A percentile compares a stretch with the other conserved stretches of the same genome.
These are phyloP conservation scores for Cerceris ruficornis DNA, from an alignment of 2,888 invertebrate genomes.

Conservation along the genomic window DNA sequence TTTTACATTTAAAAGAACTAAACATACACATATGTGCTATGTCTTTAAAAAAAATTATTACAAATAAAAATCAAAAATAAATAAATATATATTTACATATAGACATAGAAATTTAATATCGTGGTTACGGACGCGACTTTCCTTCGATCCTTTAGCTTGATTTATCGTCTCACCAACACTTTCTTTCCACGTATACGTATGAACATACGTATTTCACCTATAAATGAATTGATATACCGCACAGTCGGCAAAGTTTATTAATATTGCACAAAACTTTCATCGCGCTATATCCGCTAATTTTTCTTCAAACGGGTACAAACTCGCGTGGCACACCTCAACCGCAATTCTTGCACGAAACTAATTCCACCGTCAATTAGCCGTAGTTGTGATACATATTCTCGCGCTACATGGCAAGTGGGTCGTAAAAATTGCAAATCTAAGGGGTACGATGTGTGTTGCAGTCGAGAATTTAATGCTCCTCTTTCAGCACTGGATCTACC, in stretches of 20 bases:
- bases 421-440: conserved; percentile 60
- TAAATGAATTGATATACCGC: conserved; percentile 22
- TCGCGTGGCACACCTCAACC: conserved; percentile 14
- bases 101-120: too few relatives aligned
- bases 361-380: conserved; percentile 49
- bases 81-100: too few relatives aligned
- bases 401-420: conserved; percentile 73
- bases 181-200: too few relatives aligned
- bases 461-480: conserved; percentile 21
- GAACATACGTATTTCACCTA: background rate
- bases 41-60: too few relatives aligned
- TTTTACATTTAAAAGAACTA: too few relatives aligned
- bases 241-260: conserved; percentile 33
- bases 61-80: too few relatives aligned
- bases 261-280: conserved; percentile 33
- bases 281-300: background rate
- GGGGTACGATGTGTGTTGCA: conserved; percentile 45
- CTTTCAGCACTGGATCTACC: conserved; percentile 5
- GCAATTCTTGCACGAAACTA: conserved; percentile 24
- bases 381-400: conserved; percentile 28
- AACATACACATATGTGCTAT: too few relatives aligned
- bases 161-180: too few relatives aligned
- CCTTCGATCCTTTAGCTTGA: too few relatives aligned
- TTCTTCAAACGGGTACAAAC: background rate
- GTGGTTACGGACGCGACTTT: too few relatives aligned